A percentile compares a stretch with the other conserved stretches of the same genome.
These are phyloP conservation scores for Papilio machaon DNA, from an alignment of 1,140 invertebrate genomes.

Conservation along the genomic window DNA sequence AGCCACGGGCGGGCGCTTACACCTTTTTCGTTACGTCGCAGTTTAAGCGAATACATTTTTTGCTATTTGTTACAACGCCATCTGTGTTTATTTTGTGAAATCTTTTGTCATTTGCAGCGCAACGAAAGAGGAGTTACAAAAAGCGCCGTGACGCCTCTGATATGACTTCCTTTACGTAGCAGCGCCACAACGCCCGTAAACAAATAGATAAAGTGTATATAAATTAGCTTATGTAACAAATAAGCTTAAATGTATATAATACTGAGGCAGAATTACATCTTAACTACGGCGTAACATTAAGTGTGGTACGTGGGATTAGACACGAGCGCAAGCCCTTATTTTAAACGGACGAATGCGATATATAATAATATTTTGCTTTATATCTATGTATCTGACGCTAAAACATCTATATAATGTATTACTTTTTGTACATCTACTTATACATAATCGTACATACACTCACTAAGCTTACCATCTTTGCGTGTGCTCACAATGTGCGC, in stretches of 20 bases:
- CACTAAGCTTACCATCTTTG: constrained; percentile 77
- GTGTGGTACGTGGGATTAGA: constrained; percentile 80
- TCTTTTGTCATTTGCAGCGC: constrained; percentile 38
- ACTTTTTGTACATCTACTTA: constrained; percentile 82
- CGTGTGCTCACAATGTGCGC: constrained; percentile 70
- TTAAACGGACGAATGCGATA: constrained; percentile 82
- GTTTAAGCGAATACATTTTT: constrained; percentile 43
- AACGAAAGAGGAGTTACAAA: constrained; percentile 51
- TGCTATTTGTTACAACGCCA: constrained; percentile 47
- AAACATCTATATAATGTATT: constrained; percentile 82
- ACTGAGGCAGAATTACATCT: constrained; percentile 82
- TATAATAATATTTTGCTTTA: constrained; percentile 82
- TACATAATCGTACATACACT: constrained; percentile 81
- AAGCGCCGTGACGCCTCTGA: constrained; percentile 73
- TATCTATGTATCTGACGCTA: constrained; percentile 82
- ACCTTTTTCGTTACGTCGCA: constrained; percentile 51
- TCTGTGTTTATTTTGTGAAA: constrained; percentile 21
- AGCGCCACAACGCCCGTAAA: constrained; percentile 77
- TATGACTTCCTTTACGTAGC: constrained; percentile 77
- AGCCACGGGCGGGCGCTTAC: constrained; percentile 71
- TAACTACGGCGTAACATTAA: constrained; percentile 81
- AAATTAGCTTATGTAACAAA: constrained; percentile 82
- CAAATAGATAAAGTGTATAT: constrained; percentile 80
- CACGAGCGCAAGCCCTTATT: constrained; percentile 81
- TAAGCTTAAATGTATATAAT: constrained; percentile 82